phyloP scores from a whole-genome alignment of 2,797 vertebrate species.

The Crocodylus rhombifer region DNA sequence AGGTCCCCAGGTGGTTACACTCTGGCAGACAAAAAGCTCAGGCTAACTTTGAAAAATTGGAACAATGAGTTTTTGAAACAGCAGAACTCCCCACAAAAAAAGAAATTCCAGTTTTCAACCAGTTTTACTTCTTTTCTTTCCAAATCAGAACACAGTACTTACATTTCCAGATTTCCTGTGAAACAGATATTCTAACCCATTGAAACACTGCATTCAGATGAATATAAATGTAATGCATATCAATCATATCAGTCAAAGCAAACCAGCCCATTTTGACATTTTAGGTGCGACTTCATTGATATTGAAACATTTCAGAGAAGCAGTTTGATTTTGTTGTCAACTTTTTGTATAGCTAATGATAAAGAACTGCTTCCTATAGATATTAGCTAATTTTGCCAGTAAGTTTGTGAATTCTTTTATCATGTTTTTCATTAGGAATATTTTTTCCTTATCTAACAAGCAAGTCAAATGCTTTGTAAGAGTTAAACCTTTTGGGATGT shows the following conservation, averaged over 20 bases:
- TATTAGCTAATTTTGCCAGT: not conserved
- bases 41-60: too few relatives aligned
- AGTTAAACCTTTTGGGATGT: constrained; percentile 41
- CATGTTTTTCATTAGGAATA: not conserved
- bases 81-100: too few relatives aligned
- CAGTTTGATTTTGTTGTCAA: not conserved
- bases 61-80: too few relatives aligned
- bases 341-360: not conserved
- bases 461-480: constrained; percentile 16
- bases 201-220: too few relatives aligned
- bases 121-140: not conserved
- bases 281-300: not conserved
- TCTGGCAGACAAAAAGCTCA: too few relatives aligned
- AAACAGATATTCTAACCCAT: not conserved
- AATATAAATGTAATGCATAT: too few relatives aligned
- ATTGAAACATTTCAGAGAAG: not conserved
- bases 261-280: not conserved
- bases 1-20: too few relatives aligned
- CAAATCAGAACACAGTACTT: not conserved
- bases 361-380: not conserved
- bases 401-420: not conserved
- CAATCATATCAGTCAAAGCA: too few relatives aligned
- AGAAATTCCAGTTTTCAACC: not conserved
- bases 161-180: not conserved
- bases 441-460: not conserved